Evolutionary conservation across 1,140 invertebrate species (phyloP).

Genomic region (Drosophila sproati): DNA sequence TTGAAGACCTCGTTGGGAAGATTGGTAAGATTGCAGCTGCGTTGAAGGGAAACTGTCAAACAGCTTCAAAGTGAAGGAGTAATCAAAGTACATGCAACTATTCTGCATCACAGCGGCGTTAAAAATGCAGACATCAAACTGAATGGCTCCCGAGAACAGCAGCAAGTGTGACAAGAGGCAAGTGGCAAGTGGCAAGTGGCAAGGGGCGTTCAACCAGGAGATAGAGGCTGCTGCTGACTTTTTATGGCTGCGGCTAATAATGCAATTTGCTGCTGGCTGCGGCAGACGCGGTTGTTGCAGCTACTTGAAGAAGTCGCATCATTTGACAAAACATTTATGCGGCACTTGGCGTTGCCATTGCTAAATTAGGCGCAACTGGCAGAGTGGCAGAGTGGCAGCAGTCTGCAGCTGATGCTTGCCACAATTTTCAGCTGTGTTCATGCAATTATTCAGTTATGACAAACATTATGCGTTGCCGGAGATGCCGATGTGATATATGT

Average conservation of each 20-base stretch:
- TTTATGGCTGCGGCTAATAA: constrained; percentile 80
- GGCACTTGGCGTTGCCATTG: constrained; percentile 77
- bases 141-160: constrained; percentile 56
- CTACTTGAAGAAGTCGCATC: constrained; percentile 70
- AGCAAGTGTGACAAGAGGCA: constrained; percentile 1
- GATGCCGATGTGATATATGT: constrained; percentile 62
- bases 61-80: constrained; percentile 52
- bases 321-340: constrained; percentile 82
- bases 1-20: constrained; percentile 22
- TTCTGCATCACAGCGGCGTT: constrained; percentile 77
- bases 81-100: constrained; percentile 76
- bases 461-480: constrained; percentile 48
- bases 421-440: constrained; percentile 28
- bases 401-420: constrained; percentile 1
- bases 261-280: constrained; percentile 70
- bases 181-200: constrained; percentile 7
- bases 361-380: constrained; percentile 77
- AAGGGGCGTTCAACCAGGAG: constrained; percentile 5
- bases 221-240: constrained; percentile 53
- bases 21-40: constrained; percentile 47
- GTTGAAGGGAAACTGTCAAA: constrained; percentile 60
- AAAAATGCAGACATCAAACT: constrained; percentile 77
- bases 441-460: constrained; percentile 79
- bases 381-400: constrained; percentile 40
- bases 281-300: constrained; percentile 29